Conservation (phyloP, 35 echinoderm and acorn worm genomes). For the Ophiothrix spiculata region DNA sequence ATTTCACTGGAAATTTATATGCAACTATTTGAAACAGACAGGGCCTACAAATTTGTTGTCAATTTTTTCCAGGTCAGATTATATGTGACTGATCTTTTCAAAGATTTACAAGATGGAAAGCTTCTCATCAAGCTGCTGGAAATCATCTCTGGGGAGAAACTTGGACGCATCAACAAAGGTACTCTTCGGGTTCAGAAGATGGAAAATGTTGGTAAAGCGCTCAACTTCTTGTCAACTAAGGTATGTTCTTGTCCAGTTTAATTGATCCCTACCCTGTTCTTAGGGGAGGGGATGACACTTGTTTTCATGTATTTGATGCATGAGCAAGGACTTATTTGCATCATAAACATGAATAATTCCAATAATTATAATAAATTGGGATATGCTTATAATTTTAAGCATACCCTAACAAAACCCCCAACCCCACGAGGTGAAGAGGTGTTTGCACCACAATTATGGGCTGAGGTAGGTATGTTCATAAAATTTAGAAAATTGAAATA, state of each 20-base stretch:
- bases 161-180: slow-evolving; percentile 68
- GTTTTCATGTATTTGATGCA: not conserved
- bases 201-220: slow-evolving; percentile 91
- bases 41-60: not conserved
- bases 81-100: slow-evolving; percentile 74
- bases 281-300: not conserved
- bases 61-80: slow-evolving; percentile 57
- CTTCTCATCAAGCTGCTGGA: slow-evolving; percentile 79
- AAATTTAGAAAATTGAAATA: too few species aligned
- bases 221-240: slow-evolving; percentile 87
- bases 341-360: too few species aligned
- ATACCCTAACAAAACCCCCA: too few species aligned
- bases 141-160: slow-evolving; percentile 81
- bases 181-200: slow-evolving; percentile 82
- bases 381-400: too few species aligned
- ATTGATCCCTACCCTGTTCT: not conserved
- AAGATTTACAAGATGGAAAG: slow-evolving; percentile 84
- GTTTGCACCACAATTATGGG: too few species aligned
- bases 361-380: too few species aligned
- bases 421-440: too few species aligned
- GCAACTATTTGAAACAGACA: too few species aligned
- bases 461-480: too few species aligned
- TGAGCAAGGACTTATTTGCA: not conserved
- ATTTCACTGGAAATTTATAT: too few species aligned
- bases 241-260: slow-evolving; percentile 27